Percentiles rank a stretch among this genome's conserved stretches.
phyloP scores from a whole-genome alignment of 2,113 vertebrate genomes.

The Eublepharis macularius region DNA sequence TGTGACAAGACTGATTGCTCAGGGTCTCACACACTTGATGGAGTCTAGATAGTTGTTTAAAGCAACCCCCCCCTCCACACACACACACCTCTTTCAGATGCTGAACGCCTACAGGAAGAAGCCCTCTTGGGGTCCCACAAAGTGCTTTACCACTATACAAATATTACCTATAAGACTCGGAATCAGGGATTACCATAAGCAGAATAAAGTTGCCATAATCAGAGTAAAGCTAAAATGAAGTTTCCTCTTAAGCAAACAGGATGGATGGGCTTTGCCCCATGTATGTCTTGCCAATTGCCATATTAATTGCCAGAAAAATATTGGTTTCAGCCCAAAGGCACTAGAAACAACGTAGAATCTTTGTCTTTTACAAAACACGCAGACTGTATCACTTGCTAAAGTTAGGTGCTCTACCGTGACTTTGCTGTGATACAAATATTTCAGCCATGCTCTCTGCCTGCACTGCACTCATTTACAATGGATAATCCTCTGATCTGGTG shows the following conservation, averaged over 20 bases:
- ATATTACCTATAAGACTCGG: not conserved
- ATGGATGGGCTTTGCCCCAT: not conserved
- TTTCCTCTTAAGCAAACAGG: not conserved
- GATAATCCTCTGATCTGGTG: not conserved
- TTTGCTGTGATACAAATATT: not conserved
- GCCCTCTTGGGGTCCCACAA: not conserved
- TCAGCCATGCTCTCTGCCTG: not conserved
- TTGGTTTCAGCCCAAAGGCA: not conserved
- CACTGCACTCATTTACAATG: not conserved
- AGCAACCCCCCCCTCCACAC: not conserved
- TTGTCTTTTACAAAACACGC: not conserved
- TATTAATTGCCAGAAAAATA: not conserved
- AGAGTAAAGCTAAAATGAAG: not conserved
- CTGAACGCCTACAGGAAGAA: not conserved
- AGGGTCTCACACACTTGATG: not conserved
- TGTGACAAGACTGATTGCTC: accelerated
- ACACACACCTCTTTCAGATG: not conserved
- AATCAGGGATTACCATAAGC: not conserved
- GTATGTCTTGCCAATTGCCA: not conserved
- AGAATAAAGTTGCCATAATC: not conserved
- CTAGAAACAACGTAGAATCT: too few species aligned
- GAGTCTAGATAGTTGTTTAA: not conserved
- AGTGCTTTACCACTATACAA: accelerated
- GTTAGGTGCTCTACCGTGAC: not conserved
- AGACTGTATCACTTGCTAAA: not conserved